Conservation (phyloP, 2,888 invertebrate species). For the Conops quadrifasciatus region DNA sequence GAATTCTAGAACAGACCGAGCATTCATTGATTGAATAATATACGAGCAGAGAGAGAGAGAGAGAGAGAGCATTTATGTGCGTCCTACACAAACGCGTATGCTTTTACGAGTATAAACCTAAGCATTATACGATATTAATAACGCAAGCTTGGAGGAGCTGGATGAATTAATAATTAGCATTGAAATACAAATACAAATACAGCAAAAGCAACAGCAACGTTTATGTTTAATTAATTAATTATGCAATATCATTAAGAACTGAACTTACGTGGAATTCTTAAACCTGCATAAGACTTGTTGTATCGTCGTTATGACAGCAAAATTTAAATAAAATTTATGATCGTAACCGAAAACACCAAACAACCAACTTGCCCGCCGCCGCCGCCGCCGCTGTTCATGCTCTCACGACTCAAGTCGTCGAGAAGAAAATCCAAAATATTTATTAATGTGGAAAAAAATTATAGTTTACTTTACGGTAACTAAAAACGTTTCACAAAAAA, state of each 20-base stretch:
- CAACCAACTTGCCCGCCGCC: no score
- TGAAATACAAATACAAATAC: background rate
- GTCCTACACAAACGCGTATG: no score
- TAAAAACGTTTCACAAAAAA: no score
- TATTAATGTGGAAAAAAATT: no score
- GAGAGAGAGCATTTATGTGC: no score
- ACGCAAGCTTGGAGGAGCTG: background rate
- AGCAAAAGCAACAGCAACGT: constrained; percentile 8
- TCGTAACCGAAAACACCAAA: background rate
- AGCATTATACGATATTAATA: no score
- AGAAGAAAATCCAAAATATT: no score
- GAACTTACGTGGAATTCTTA: background rate
- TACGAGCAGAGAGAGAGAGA: no score
- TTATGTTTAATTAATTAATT: constrained; percentile 38
- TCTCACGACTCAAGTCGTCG: no score
- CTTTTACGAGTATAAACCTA: no score
- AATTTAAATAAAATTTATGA: background rate
- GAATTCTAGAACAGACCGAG: background rate
- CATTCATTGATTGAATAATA: constrained; percentile 1
- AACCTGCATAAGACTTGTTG: background rate
- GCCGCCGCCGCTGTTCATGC: no score
- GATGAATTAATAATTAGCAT: constrained; percentile 2
- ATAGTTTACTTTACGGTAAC: no score
- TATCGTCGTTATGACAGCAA: background rate
- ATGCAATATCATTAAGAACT: constrained; percentile 22